Base-by-base conservation (phyloP, 1,140 invertebrate species). In the Zelostemma sp. region DNA sequence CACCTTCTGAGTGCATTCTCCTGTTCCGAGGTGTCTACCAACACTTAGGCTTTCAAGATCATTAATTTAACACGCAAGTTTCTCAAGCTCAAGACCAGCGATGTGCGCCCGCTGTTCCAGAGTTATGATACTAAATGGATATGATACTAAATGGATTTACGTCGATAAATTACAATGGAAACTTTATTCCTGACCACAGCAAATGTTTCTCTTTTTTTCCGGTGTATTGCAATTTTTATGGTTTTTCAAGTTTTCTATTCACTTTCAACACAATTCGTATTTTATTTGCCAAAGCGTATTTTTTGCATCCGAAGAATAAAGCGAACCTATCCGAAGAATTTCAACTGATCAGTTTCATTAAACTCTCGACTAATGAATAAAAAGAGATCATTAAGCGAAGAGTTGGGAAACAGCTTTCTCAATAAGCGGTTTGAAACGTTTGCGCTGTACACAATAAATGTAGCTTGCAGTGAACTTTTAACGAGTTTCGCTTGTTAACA, bases 1-100 rank as follows among this genome's bases (percentile, higher is more conserved):
- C 80, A 84, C 80, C 79, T 80, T 80, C 77, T 83, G 80, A 85
- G 83, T 85, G 83, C 83, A 85, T 85, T 85, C 82, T 80, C 80
- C 80, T 85, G 83, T 85, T 83, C 76, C 70, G 63, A 70, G 75
- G 73, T 78, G 79, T 80, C 78, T 83, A 74, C 72, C 71, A 74
- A 80, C 80, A 81, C 80, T 82, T 81, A 79, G 78, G 80, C 80
- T 82, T 85, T 83, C 78, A 81, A 81, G 81, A 83, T 84, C 82
- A 84, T 85, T 85, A 85, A 84, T 85, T 84, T 83, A 84, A 80
- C 77, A 77, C 72, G 63, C 74, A 68, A 68, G 68, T 74, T 74
- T 71, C 76, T 73, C 79, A 75, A 79, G 73, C 78, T 62, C 66
- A 43, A 68, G 64, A 68, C 69, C 69, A 57, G 60, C 69, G 64